A percentile compares a stretch with the other conserved stretches of the same genome.
Evolutionary conservation across 1,140 invertebrate species (phyloP).

Genomic region (Stenopsyche tienmushanensis): DNA sequence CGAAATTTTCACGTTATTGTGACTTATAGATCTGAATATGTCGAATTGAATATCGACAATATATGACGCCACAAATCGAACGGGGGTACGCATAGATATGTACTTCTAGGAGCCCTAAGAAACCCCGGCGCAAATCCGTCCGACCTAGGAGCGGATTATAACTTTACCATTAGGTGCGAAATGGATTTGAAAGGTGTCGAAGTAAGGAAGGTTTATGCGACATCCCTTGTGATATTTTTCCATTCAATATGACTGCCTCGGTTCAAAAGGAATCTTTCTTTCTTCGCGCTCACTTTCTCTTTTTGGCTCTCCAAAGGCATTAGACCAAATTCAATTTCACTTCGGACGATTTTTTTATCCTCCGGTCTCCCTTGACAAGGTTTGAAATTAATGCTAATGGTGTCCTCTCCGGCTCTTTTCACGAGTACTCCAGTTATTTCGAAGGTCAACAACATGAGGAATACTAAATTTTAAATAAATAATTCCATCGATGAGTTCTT

Average conservation of each 20-base stretch:
- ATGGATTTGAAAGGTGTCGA: slow-evolving; percentile 41
- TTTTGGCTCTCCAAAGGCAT: slow-evolving; percentile 16
- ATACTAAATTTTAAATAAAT: too few relatives aligned
- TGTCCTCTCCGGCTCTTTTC: too few relatives aligned
- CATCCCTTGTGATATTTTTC: slow-evolving; percentile 6
- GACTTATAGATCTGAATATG: slow-evolving; percentile 20
- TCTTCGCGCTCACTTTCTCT: neutral
- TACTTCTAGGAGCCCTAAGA: neutral
- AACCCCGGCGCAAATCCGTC: slow-evolving; percentile 26
- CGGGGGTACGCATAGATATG: neutral
- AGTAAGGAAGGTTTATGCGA: slow-evolving; percentile 31
- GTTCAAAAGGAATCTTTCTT: slow-evolving; percentile 8
- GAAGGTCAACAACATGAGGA: too few relatives aligned
- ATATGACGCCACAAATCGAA: neutral
- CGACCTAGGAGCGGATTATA: slow-evolving; percentile 35
- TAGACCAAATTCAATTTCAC: slow-evolving; percentile 26
- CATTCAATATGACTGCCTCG: slow-evolving; percentile 1
- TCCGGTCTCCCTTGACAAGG: slow-evolving; percentile 16
- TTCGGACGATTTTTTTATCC: slow-evolving; percentile 20
- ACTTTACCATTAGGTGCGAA: slow-evolving; percentile 43
- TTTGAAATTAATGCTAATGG: slow-evolving; percentile 31
- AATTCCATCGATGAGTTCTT: too few relatives aligned
- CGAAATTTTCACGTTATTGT: slow-evolving; percentile 1
- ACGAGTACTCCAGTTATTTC: too few relatives aligned
- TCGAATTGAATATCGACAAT: slow-evolving; percentile 23